Evolutionary conservation across 37 sponge, comb jelly and placozoan genomes (phyloP).

Genomic region (Dysidea cf. avara): DNA sequence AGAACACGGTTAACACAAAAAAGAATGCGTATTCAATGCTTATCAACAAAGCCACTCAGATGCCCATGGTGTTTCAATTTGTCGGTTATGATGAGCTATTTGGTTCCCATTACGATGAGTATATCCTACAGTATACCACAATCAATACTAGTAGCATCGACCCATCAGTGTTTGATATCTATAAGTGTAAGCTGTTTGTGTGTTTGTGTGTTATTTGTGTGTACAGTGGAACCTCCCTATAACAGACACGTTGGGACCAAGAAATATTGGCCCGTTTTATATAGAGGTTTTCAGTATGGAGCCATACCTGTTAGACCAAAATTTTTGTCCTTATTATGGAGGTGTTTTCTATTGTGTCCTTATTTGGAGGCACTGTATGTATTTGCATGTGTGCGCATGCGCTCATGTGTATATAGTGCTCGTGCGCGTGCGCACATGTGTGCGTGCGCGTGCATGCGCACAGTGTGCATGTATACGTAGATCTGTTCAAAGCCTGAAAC

Average conservation of each 20-base stretch:
- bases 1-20: conserved; percentile 29
- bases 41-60: conserved; percentile 15
- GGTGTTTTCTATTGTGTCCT: too few relatives aligned
- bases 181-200: conserved; percentile 26
- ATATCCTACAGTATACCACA: conserved; percentile 47
- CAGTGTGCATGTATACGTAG: too few relatives aligned
- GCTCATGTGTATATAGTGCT: too few relatives aligned
- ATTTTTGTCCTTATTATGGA: too few relatives aligned
- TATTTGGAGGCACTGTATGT: too few relatives aligned
- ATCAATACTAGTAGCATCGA: conserved; percentile 21
- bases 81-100: conserved; percentile 82
- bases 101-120: conserved; percentile 94
- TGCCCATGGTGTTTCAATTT: conserved; percentile 61
- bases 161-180: conserved; percentile 36
- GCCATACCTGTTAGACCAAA: too few relatives aligned
- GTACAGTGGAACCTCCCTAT: not conserved
- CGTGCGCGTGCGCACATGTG: too few relatives aligned
- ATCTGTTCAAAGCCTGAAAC: too few relatives aligned
- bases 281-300: too few relatives aligned
- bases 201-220: not conserved
- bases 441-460: too few relatives aligned
- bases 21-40: conserved; percentile 63
- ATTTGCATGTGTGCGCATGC: too few relatives aligned
- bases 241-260: not conserved
- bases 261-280: too few relatives aligned